Evolutionary conservation across 2,113 vertebrate genomes (phyloP).

Genomic region (Varanus salvator): DNA sequence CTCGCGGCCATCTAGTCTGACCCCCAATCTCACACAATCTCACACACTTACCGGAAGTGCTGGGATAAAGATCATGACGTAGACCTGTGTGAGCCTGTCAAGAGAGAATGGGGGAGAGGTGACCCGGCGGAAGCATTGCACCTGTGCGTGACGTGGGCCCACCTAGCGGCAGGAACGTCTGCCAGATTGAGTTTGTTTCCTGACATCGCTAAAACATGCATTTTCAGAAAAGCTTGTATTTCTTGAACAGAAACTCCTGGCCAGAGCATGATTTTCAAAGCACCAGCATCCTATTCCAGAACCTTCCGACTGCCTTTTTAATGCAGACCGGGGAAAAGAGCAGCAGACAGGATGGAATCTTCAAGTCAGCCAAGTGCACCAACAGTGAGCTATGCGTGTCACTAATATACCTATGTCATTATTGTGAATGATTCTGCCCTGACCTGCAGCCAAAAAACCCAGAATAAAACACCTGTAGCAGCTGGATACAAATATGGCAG

Average conservation of each 20-base stretch:
- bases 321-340: no score
- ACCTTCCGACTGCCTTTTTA: not conserved
- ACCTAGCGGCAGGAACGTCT: no score
- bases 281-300: not conserved
- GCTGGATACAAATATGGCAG: no score
- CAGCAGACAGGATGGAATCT: not conserved
- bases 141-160: not conserved
- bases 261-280: not conserved
- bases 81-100: conserved; percentile 80
- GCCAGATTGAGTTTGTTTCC: not conserved
- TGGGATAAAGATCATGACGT: conserved; percentile 81
- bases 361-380: not conserved
- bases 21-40: no score
- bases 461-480: no score
- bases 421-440: no score
- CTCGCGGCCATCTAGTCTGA: no score
- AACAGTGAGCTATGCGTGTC: no score
- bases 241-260: not conserved
- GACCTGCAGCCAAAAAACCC: no score
- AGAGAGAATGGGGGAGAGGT: not conserved
- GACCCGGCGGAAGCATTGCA: rapidly evolving
- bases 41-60: conserved; percentile 87
- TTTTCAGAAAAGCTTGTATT: not conserved
- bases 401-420: no score
- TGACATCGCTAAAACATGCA: not conserved